These are phyloP conservation scores for Parotocinclus haroldoi DNA, from an alignment of 2,797 vertebrate genomes.

Conservation along the genomic window DNA sequence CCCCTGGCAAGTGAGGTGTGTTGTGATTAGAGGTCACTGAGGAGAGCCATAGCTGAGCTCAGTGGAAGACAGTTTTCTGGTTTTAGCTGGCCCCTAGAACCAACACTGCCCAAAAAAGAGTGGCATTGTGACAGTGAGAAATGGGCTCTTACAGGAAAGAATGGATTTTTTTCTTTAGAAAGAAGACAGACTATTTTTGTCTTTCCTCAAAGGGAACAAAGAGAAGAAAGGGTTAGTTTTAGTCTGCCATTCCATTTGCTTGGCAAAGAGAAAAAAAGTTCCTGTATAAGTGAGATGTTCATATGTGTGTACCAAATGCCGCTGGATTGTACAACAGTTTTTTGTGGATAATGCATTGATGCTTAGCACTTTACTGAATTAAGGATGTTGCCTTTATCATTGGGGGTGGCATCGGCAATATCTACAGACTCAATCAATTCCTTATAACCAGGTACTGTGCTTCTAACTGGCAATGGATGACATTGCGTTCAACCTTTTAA, in stretches of 20 bases:
- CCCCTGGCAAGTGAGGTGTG: constrained; percentile 15
- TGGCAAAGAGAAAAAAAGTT: constrained; percentile 15
- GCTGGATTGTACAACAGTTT: background rate
- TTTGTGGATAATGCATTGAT: background rate
- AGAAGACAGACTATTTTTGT: constrained; percentile 59
- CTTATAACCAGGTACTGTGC: background rate
- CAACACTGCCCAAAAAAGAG: constrained; percentile 25
- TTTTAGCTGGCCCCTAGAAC: constrained; percentile 31
- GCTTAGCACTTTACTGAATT: background rate
- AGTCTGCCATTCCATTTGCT: constrained; percentile 43
- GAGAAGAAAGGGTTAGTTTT: constrained; percentile 49
- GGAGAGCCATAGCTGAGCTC: constrained; percentile 14
- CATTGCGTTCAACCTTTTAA: constrained; percentile 25
- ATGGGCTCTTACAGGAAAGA: constrained; percentile 54
- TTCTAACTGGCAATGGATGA: constrained; percentile 15
- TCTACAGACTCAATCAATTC: background rate
- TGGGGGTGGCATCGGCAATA: background rate
- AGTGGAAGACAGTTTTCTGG: constrained; percentile 13
- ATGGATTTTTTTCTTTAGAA: constrained; percentile 49
- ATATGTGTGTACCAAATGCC: constrained; percentile 12
- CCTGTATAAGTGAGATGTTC: constrained; percentile 15
- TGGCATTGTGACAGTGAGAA: constrained; percentile 50
- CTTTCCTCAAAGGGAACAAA: constrained; percentile 48
- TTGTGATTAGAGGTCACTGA: constrained; percentile 30
- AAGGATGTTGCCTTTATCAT: background rate